A percentile compares a stretch with the other conserved stretches of the same genome.
Evolutionary conservation across 2,797 vertebrate species (phyloP).

Genomic region (Mormyrops boulengeri): DNA sequence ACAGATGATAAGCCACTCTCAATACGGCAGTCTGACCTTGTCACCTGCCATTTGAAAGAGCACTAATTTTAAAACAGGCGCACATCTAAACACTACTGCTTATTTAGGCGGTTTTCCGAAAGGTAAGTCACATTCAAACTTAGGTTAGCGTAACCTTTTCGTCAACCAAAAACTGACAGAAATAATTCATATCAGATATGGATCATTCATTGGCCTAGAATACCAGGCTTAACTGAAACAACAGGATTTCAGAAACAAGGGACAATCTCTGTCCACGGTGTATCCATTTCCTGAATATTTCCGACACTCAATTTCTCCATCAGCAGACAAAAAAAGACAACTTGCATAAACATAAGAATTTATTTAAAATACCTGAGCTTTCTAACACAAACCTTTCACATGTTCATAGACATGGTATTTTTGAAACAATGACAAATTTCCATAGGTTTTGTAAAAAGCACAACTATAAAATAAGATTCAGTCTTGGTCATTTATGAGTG

Average conservation of each 20-base stretch:
- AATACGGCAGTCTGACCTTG: background rate
- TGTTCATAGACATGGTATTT: background rate
- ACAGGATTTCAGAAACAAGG: background rate
- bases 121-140: background rate
- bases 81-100: background rate
- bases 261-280: background rate
- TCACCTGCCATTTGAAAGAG: background rate
- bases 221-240: background rate
- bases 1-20: background rate
- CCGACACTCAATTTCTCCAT: background rate
- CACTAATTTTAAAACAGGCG: background rate
- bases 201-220: background rate
- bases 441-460: background rate
- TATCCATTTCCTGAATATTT: background rate
- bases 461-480: background rate
- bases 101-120: background rate
- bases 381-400: slow-evolving; percentile 11
- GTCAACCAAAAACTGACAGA: background rate
- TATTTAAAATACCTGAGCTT: slow-evolving; percentile 47
- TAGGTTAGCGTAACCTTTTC: background rate
- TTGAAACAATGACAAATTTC: background rate
- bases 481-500: background rate
- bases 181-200: background rate
- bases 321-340: background rate
- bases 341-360: slow-evolving; percentile 19